Conservation (phyloP, 2,113 vertebrate species). For the Tupaia chinensis region DNA sequence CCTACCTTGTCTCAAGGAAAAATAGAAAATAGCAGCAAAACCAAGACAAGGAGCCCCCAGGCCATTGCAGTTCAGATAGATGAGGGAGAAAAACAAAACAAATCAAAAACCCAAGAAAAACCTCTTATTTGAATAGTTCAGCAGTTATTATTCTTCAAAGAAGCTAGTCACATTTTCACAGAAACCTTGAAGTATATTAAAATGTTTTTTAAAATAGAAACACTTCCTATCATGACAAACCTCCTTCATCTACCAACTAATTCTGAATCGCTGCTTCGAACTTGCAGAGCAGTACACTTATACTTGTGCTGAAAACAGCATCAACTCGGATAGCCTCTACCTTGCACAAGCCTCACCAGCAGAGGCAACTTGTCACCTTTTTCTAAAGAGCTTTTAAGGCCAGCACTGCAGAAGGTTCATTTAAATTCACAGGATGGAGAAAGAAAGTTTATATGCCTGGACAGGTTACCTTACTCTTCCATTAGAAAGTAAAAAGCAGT, state of each 20-base stretch:
- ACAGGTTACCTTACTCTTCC: conserved; percentile 36
- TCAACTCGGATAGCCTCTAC: not conserved
- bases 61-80: not conserved
- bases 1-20: not conserved
- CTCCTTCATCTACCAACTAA: conserved; percentile 22
- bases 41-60: not conserved
- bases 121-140: not conserved
- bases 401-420: not conserved
- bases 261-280: not conserved
- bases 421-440: conserved; percentile 53
- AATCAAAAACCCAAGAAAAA: not conserved
- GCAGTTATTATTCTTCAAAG: not conserved
- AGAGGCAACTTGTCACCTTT: not conserved
- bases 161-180: not conserved
- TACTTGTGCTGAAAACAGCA: not conserved
- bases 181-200: not conserved
- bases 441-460: conserved; percentile 51
- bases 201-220: not conserved
- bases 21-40: not conserved
- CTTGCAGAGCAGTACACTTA: not conserved
- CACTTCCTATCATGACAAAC: not conserved
- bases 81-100: too few relatives aligned
- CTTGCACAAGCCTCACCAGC: not conserved
- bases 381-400: conserved; percentile 29
- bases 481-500: conserved; percentile 43